These are phyloP conservation scores for Enteromius trimaculatus DNA, from an alignment of 2,797 vertebrate genomes.

Conservation along the genomic window DNA sequence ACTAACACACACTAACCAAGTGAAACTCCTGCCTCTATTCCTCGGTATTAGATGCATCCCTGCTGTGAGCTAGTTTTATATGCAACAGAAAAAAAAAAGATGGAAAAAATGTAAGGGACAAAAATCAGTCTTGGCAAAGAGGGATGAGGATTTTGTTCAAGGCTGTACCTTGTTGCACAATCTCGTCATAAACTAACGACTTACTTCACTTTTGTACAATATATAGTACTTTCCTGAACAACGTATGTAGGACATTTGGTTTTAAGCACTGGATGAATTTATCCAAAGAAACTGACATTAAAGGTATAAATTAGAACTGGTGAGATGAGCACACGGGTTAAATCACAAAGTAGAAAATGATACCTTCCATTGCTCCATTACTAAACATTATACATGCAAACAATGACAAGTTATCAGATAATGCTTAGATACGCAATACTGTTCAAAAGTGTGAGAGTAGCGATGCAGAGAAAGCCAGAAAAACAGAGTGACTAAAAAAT, in stretches of 20 bases:
- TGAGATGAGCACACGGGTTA: neutral
- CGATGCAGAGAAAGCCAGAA: neutral
- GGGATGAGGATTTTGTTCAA: neutral
- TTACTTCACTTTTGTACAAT: neutral
- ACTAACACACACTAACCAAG: conserved; percentile 25
- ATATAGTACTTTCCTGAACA: neutral
- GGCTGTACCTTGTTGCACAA: neutral
- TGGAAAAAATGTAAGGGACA: neutral
- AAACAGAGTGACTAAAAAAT: neutral
- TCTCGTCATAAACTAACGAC: conserved; percentile 1
- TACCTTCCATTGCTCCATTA: neutral
- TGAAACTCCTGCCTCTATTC: conserved; percentile 11
- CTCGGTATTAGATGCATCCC: conserved; percentile 10
- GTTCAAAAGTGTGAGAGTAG: neutral
- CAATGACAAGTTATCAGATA: neutral
- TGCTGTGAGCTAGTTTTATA: conserved; percentile 1
- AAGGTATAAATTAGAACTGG: neutral
- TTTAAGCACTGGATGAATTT: neutral
- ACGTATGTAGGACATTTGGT: neutral
- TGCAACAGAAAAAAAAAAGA: neutral
- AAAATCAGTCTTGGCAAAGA: conserved; percentile 4
- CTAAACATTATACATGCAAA: neutral
- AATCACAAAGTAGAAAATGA: neutral
- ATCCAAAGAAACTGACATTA: neutral
- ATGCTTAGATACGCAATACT: neutral